Evolutionary conservation across 2,113 vertebrate species (phyloP), one percentile per base, ranked within the genome.

Genomic region (Antennarius striatus): DNA sequence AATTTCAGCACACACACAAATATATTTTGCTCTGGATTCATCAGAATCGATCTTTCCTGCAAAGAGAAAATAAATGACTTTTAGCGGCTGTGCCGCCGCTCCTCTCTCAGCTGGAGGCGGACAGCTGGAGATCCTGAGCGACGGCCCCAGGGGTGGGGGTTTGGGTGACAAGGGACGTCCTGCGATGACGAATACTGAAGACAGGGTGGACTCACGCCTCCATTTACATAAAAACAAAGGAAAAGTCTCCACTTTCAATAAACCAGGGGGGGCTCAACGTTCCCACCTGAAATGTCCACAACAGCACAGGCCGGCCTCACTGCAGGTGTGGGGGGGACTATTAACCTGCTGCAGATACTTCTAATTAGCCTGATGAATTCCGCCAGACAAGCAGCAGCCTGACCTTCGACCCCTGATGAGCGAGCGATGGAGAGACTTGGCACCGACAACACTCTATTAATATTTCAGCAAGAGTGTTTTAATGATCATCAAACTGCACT

Each of bases 291-390:
- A 36, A 16, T 16, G 0, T 7, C 10, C 14, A 15, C 3, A 22
- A 48, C 63, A 39, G n/a, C n/a, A 39, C 59, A 17, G 13, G 48
- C 4, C 48, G 2, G 43, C 10, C 1, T 50, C 52, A 3, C 51
- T 46, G 14, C 48, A 22, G 62, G 71, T 71, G 66, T 71, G 66
- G 16, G 13, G 43, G 77, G 75, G 55, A 43, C 17, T 78, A 77
- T 75, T 63, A 80, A 85, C 78, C 79, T 84, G 85, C 68, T 17
- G 43, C 43, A 10, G 49, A 52, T 55, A 30, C 46, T 81, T 75
- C 80, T 81, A 85, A 85, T 90, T 78, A 89, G 80, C 6, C 67
- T 73, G 81, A 85, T 82, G 78, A 82, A 79, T 71, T 70, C 77
- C 56, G 62, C 62, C 68, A 81, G 75, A 70, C 79, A 69, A 73